phyloP scores from a whole-genome alignment of 1,140 invertebrate genomes.

The Bombus polaris region DNA sequence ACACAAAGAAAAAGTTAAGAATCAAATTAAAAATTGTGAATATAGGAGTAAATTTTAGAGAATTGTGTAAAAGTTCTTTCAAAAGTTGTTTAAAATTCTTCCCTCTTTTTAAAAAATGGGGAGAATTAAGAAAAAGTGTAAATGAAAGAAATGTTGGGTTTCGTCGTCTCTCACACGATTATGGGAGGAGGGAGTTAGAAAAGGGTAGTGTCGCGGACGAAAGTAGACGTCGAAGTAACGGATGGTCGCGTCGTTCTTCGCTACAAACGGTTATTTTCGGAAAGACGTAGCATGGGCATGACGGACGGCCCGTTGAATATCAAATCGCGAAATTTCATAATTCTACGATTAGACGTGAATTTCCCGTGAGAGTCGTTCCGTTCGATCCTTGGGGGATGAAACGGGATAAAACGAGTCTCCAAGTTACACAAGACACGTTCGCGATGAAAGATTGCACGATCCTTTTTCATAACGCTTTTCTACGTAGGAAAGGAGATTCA shows the following conservation, averaged over 20 bases:
- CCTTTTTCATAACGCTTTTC: neutral
- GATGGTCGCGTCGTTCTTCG: neutral
- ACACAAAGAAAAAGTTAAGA: too few species aligned
- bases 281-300: constrained; percentile 8
- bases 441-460: constrained; percentile 5
- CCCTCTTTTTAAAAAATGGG: neutral
- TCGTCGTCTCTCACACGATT: neutral
- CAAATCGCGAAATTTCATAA: constrained; percentile 62
- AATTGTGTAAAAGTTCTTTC: neutral
- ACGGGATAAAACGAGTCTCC: neutral
- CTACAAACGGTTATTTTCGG: constrained; percentile 53
- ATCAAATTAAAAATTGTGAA: neutral
- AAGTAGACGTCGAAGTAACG: constrained; percentile 38
- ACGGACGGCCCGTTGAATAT: constrained; percentile 56
- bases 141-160: neutral
- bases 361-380: constrained; percentile 56
- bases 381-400: neutral
- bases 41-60: neutral
- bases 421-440: constrained; percentile 3
- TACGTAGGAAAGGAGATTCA: neutral
- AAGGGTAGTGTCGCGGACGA: constrained; percentile 10
- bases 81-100: neutral
- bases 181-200: neutral
- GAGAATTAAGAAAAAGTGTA: neutral
- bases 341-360: constrained; percentile 62